Evolutionary conservation across 2,113 vertebrate species (phyloP), one percentile per base, ranked within the genome.

Genomic region (Pomatorhinus ruficollis): DNA sequence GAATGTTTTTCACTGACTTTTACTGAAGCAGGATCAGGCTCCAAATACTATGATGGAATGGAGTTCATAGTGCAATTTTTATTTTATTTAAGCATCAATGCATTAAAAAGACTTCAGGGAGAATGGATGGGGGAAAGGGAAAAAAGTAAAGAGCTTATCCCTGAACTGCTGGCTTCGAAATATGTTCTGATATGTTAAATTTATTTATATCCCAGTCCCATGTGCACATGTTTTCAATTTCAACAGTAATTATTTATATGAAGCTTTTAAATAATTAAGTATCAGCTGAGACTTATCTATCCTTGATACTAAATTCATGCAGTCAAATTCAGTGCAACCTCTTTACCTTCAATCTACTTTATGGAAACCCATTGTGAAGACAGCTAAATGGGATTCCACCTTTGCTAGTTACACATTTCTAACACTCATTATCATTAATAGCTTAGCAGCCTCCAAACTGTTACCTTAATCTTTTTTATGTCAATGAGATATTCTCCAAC

Each of bases 231-330:
- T 93, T 97, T 96, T 95, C 74, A 95, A 82, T 97, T 97, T 97
- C 79, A 91, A 81, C 50, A 89, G 92, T 81, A 97, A 98, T 98
- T 97, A 97, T 97, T 98, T 93, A 97, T 95, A 84, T 81, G 70
- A 95, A 95, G 31, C 80, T 93, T 95, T 96, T 97, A 96, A 97
- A 97, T 97, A 97, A 96, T 97, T 97, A 94, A 97, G 50, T 92
- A 84, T 10, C 40, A 83, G 61, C 47, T 74, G 52, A 80, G 54
- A 78, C 79, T 22, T 75, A 90, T 92, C 61, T 66, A 85, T 82
- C 33, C 53, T 60, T 72, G 71, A 54, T 74, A 70, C 63, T 92
- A 86, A 68, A 92, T 87, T 57, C 57, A 61, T 66, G 24, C 45
- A 91, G 45, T 68, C 37, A 90, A 81, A 72, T 71, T 74, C 64